Conservation (phyloP, 2,888 invertebrate genomes). For the Norana najaformis region DNA sequence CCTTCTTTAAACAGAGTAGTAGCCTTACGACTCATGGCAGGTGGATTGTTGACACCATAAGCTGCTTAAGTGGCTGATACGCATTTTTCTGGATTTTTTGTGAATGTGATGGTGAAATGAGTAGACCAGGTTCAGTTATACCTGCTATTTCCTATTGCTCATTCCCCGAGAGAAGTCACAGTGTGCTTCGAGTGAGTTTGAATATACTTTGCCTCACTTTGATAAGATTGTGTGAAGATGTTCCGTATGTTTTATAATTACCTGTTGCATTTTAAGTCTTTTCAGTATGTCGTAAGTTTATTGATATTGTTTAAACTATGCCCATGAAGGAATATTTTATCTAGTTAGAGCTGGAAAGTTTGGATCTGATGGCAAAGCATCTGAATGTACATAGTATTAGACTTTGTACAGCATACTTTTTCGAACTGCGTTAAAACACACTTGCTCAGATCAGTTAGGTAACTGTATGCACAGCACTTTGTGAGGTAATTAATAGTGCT, state of each 20-base stretch:
- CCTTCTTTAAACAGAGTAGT: neutral
- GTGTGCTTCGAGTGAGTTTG: neutral
- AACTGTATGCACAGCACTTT: too few relatives aligned
- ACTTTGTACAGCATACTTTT: neutral
- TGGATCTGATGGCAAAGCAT: neutral
- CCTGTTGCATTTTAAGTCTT: neutral
- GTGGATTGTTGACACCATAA: neutral
- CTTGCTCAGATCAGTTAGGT: too few relatives aligned
- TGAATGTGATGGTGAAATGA: neutral
- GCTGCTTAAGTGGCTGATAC: neutral
- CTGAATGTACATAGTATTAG: neutral
- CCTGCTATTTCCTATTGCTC: neutral
- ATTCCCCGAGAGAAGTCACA: neutral
- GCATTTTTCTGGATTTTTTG: neutral
- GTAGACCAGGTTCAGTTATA: neutral
- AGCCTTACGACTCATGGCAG: neutral
- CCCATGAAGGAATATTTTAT: neutral
- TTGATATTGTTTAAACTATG: too few relatives aligned
- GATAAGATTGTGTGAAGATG: slow-evolving; percentile 1
- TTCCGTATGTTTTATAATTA: too few relatives aligned
- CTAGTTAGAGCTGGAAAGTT: neutral
- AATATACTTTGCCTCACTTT: neutral
- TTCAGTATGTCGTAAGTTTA: neutral
- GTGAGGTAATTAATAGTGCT: too few relatives aligned
- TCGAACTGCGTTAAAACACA: too few relatives aligned